Percentiles rank a stretch among this genome's conserved stretches.
These are phyloP conservation scores for Caretta caretta DNA, from an alignment of 2,113 vertebrate species.

Conservation along the genomic window DNA sequence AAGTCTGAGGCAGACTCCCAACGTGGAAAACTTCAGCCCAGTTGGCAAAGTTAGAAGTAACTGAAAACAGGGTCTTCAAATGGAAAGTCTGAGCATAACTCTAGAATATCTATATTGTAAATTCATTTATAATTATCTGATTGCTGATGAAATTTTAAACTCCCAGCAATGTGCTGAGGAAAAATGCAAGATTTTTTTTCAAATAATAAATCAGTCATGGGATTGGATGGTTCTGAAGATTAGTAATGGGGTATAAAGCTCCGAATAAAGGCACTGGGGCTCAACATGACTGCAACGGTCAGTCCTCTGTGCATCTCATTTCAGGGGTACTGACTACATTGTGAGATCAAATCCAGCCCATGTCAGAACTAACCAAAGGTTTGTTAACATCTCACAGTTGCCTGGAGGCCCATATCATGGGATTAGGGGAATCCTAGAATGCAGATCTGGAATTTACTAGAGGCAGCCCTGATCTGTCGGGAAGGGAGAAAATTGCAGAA, in stretches of 20 bases:
- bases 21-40: constrained; percentile 2
- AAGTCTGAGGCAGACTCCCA: constrained; percentile 17
- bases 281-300: constrained; percentile 41
- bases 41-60: not conserved
- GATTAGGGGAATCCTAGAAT: not conserved
- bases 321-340: not conserved
- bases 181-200: not conserved
- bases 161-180: not conserved
- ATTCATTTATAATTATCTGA: not conserved
- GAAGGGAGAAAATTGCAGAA: not conserved
- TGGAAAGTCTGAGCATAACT: not conserved
- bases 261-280: constrained; percentile 22
- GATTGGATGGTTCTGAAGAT: not conserved
- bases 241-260: constrained; percentile 30
- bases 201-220: not conserved
- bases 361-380: not conserved
- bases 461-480: not conserved
- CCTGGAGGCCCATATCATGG: not conserved
- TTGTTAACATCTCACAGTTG: constrained; percentile 49
- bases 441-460: constrained; percentile 1
- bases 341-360: constrained; percentile 5
- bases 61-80: not conserved
- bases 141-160: not conserved
- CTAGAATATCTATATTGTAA: not conserved
- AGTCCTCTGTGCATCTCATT: not conserved